Evolutionary conservation across 2,113 vertebrate species (phyloP).

Genomic region (Pandion haliaetus): DNA sequence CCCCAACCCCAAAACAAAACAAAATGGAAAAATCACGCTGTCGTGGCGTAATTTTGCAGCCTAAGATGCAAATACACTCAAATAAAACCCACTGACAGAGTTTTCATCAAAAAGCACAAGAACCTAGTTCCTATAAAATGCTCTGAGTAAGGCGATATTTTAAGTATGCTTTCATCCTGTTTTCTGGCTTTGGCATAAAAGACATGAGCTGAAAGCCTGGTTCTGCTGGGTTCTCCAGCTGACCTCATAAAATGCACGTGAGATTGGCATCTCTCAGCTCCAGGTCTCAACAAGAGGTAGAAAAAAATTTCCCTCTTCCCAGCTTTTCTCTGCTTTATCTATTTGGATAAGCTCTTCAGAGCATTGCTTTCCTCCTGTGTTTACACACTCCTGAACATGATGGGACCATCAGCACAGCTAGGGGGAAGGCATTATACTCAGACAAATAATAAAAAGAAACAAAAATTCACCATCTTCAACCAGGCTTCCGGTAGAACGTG

Average conservation of each 20-base stretch:
- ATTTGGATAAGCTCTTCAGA: neutral
- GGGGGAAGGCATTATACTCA: neutral
- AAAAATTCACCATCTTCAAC: neutral
- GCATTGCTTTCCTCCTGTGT: neutral
- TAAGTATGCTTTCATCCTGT: neutral
- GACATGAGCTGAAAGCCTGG: neutral
- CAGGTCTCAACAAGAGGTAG: neutral
- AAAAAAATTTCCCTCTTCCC: neutral
- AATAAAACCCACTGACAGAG: neutral
- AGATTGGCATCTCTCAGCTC: neutral
- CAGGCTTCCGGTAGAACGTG: neutral
- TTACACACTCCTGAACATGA: neutral
- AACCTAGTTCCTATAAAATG: neutral
- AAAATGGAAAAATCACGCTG: neutral
- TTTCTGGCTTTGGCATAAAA: neutral
- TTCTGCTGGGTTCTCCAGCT: neutral
- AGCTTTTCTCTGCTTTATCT: neutral
- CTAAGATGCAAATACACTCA: neutral
- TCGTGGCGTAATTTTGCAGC: neutral
- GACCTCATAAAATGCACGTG: accelerated
- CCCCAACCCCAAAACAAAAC: neutral
- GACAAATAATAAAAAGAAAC: neutral
- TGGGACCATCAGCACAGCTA: neutral
- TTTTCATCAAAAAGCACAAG: neutral
- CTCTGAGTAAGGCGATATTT: neutral